Conservation (phyloP, 2,888 invertebrate species). For the Metallyticus violacea region DNA sequence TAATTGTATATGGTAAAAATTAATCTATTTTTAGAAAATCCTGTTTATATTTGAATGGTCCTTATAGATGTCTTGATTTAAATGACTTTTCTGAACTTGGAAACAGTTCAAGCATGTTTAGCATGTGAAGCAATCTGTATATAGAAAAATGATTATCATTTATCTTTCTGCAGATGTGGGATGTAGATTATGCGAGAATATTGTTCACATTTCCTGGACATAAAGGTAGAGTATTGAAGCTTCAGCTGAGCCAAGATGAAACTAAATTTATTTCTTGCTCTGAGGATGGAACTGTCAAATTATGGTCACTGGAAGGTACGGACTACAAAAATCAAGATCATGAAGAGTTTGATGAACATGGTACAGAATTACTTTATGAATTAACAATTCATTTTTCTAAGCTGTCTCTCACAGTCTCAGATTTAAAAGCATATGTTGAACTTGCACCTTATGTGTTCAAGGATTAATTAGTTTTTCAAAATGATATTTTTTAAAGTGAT, state of each 20-base stretch:
- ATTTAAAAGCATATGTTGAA: too few relatives aligned
- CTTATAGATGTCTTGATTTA: too few relatives aligned
- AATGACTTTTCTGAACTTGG: constrained; percentile 26
- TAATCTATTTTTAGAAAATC: too few relatives aligned
- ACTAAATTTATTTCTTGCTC: constrained; percentile 59
- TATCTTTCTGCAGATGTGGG: constrained; percentile 52
- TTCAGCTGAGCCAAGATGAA: constrained; percentile 54
- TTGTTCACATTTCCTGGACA: constrained; percentile 51
- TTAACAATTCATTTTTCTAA: too few relatives aligned
- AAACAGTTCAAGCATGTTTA: constrained; percentile 17
- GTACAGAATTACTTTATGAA: too few relatives aligned
- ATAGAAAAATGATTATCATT: neutral
- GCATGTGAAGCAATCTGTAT: neutral
- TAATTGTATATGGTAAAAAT: too few relatives aligned
- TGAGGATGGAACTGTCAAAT: constrained; percentile 55
- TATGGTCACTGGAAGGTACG: constrained; percentile 54
- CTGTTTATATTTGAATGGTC: too few relatives aligned
- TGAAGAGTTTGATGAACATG: constrained; percentile 36
- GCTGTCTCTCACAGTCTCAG: too few relatives aligned
- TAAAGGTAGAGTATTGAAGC: constrained; percentile 48
- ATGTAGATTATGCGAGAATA: constrained; percentile 49
- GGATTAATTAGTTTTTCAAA: too few relatives aligned
- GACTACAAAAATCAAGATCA: neutral
- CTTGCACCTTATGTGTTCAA: too few relatives aligned
- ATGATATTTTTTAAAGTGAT: too few relatives aligned